Conservation (phyloP, 2,113 vertebrate genomes). For the Oreotrochilus melanogaster region DNA sequence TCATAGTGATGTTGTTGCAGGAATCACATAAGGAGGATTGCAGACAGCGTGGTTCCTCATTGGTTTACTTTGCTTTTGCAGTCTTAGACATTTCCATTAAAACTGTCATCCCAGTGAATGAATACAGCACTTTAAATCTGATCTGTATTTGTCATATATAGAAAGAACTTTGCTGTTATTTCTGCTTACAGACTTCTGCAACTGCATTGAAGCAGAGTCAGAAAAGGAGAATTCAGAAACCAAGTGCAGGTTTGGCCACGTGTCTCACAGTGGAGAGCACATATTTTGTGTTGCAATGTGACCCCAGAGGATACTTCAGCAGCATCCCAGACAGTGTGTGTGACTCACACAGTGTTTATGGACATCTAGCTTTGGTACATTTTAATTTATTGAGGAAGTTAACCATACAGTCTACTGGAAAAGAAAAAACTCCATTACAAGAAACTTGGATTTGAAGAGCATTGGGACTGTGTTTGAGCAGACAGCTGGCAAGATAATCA, state of each 20-base stretch:
- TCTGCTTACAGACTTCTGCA: background rate
- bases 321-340: background rate
- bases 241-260: background rate
- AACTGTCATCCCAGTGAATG: background rate
- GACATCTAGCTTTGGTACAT: background rate
- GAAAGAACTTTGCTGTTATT: background rate
- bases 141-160: background rate
- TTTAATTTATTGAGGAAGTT: conserved; percentile 32
- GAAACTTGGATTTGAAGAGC: background rate
- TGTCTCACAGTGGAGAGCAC: background rate
- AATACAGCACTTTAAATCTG: background rate
- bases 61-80: background rate
- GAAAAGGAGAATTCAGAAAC: background rate
- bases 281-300: background rate
- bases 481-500: conserved; percentile 18
- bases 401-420: background rate
- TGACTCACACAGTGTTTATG: background rate
- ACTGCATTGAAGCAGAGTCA: background rate
- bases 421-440: background rate
- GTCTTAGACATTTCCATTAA: background rate
- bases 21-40: background rate
- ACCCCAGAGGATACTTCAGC: background rate
- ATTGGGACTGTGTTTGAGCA: background rate
- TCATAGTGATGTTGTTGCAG: background rate
- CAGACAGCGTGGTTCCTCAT: background rate